These are phyloP conservation scores for Styela clava DNA, from an alignment of 23 tunicate genomes.

Conservation along the genomic window DNA sequence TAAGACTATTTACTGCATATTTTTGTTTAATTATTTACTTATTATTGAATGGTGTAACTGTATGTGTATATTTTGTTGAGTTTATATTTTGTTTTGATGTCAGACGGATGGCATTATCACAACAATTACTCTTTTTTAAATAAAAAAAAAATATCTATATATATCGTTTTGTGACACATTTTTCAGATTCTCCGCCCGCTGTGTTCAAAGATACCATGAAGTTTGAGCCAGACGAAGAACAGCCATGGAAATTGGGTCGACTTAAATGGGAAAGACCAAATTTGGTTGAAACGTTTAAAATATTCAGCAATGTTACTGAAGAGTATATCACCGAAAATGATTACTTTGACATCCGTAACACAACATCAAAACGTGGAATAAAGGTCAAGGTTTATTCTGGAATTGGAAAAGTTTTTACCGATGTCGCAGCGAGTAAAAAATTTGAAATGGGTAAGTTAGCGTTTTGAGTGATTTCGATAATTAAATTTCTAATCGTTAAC, in stretches of 20 bases:
- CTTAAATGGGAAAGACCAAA: not conserved
- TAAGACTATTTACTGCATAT: too few species aligned
- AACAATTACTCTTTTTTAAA: too few species aligned
- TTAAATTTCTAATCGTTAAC: too few species aligned
- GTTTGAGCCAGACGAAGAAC: not conserved
- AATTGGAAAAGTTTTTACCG: not conserved
- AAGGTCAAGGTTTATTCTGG: not conserved
- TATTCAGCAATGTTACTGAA: not conserved
- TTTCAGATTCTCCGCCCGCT: not conserved
- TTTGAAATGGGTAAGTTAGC: not conserved
- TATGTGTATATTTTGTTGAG: too few species aligned
- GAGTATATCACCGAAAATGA: not conserved
- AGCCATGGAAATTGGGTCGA: not conserved
- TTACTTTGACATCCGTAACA: not conserved
- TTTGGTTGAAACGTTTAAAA: not conserved
- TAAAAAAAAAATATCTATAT: too few species aligned
- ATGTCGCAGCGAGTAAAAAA: not conserved
- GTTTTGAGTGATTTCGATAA: too few species aligned
- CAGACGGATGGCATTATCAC: too few species aligned
- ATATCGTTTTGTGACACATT: too few species aligned
- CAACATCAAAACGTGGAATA: not conserved
- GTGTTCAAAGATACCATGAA: not conserved
- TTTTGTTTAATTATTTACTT: too few species aligned
- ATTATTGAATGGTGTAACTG: too few species aligned
- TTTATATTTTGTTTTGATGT: too few species aligned